Evolutionary conservation across 2,888 invertebrate genomes (phyloP), one percentile per base, ranked within the genome.

Genomic region (Ferdinandea cuprea): DNA sequence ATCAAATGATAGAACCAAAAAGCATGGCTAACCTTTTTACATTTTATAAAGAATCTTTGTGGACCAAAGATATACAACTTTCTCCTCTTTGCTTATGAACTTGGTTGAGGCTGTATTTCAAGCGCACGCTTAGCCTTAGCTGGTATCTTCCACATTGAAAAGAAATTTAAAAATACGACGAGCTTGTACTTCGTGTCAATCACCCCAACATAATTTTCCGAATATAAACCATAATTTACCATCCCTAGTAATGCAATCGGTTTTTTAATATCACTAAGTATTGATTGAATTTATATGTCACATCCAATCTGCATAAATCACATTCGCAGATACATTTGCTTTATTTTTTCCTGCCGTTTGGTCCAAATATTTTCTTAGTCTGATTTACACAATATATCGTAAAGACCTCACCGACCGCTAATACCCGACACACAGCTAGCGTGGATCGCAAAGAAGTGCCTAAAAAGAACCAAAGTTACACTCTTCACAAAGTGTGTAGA

Each of bases 231-330:
- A 35, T 37, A n/a, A 8, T 40, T 13, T 13, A 1, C 2, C 28
- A 42, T 9, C 8, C 32, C 11, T 52, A 30, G 21, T 42, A 32
- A 11, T 15, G 32, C 17, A 30, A 30, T 7, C 5, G 19, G 50
- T 58, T 35, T 19, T 2, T 28, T 54, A 54, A 63, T 73, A 48
- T 56, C 63, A 28, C 9, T 63, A 56, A 71, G 13, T 56, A n/a
- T 58, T 44, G 13, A 40, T 1, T 25, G n/a, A 37, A 76, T 52
- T 69, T 54, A 17, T 58, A 25, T 44, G 71, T 71, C 78, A 78
- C 56, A 65, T 48, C 9, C 50, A 50, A 72, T 58, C 15, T 56
- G 48, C 48, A 63, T 78, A 72, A 65, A 78, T 72, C 78, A 72
- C 52, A 63, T 63, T 71, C 46, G 56, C 56, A 50, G 56, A 65